phyloP scores from a whole-genome alignment of 2,113 vertebrate species.

The Xiphias gladius region DNA sequence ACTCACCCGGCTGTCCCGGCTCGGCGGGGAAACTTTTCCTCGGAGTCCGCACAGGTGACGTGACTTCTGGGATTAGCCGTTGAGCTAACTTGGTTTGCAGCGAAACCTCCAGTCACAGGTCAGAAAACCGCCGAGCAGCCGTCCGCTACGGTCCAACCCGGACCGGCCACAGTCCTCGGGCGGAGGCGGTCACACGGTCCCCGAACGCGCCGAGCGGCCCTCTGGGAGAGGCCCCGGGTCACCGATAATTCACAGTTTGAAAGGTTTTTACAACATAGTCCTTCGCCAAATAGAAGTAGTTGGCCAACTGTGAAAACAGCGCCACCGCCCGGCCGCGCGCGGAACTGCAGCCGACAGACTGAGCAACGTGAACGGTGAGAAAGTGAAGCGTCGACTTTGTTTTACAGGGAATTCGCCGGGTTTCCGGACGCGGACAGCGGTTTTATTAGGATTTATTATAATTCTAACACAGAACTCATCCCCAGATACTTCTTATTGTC shows the following conservation, averaged over 20 bases:
- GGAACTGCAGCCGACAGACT: conserved; percentile 42
- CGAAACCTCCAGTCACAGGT: conserved; percentile 55
- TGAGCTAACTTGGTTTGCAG: conserved; percentile 71
- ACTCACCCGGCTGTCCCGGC: neutral
- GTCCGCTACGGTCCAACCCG: neutral
- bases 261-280: conserved; percentile 81
- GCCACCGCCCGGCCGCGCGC: conserved; percentile 47
- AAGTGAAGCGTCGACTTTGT: neutral
- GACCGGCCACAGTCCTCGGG: neutral
- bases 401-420: too few species aligned
- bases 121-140: conserved; percentile 57
- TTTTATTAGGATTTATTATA: too few species aligned
- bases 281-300: conserved; percentile 74
- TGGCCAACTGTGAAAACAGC: conserved; percentile 68
- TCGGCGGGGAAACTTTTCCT: conserved; percentile 34
- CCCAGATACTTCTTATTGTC: too few species aligned
- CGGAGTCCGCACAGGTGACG: conserved; percentile 54
- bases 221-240: neutral
- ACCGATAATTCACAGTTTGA: conserved; percentile 55
- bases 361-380: neutral
- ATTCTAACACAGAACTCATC: too few species aligned
- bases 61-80: conserved; percentile 72
- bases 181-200: neutral
- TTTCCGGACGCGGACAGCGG: too few species aligned
- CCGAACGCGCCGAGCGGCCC: neutral